Evolutionary conservation across 2,113 vertebrate species (phyloP).

Genomic region (Danionella cerebrum): DNA sequence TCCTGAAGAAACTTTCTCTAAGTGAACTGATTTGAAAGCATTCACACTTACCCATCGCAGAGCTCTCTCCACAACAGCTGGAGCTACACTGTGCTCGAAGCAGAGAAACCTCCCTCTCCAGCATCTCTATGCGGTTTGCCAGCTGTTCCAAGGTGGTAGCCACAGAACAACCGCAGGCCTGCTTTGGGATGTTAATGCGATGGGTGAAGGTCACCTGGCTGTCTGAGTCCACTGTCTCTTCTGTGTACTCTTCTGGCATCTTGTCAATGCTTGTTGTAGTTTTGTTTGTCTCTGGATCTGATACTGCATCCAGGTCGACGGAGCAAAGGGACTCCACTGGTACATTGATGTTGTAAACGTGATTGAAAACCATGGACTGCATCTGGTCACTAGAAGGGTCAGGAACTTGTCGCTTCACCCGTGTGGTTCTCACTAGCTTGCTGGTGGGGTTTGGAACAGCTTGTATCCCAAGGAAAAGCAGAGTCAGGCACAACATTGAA

Average conservation of each 20-base stretch:
- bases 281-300: conserved; percentile 55
- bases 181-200: conserved; percentile 91
- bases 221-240: conserved; percentile 82
- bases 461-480: conserved; percentile 34
- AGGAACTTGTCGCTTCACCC: conserved; percentile 59
- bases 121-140: conserved; percentile 84
- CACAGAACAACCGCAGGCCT: conserved; percentile 77
- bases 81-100: conserved; percentile 82
- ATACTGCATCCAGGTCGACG: conserved; percentile 68
- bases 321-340: conserved; percentile 86
- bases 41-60: conserved; percentile 77
- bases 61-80: conserved; percentile 81
- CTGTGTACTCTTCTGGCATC: conserved; percentile 69
- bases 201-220: conserved; percentile 95
- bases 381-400: conserved; percentile 66
- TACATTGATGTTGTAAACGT: conserved; percentile 92
- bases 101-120: conserved; percentile 89
- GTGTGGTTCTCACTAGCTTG: conserved; percentile 58
- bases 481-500: conserved; percentile 48
- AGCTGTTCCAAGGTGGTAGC: conserved; percentile 79
- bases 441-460: conserved; percentile 50
- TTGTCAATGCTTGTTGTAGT: conserved; percentile 57
- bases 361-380: conserved; percentile 87
- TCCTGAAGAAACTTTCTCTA: no score
- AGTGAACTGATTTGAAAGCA: no score